Evolutionary conservation across 2,888 invertebrate species (phyloP), one percentile per base, ranked within the genome.

Genomic region (Gastrophysa polygoni): DNA sequence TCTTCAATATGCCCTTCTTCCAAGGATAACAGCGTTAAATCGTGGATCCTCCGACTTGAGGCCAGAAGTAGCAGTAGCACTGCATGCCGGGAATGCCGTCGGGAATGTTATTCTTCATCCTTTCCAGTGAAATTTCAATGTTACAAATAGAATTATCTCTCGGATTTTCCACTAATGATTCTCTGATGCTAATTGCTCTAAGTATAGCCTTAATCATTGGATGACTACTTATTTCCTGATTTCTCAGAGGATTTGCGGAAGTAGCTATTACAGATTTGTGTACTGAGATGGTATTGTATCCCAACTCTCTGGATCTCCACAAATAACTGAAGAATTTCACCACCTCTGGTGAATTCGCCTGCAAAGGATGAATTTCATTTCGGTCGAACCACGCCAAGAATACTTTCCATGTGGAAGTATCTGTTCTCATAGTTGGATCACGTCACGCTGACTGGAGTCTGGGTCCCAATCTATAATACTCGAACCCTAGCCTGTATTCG

Each of bases 1-100:
- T 16, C 43, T 14, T 43, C 43, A 14, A 16, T 6, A 11, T 46
- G 6, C 7, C 46, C 6, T 17, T 46, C 6, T 16, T 46, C 5
- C 2, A 6, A 17, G 17, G 6, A 6, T 21, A 71, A 51, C n/a
- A 71, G 59, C 1, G 71, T 71, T 28, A 73, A 52, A 50, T 71
- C 71, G 51, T 73, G 68, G 10, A 71, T 59, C 48, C 72, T 62
- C 55, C 69, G 55, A 21, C 71, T 70, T 1, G 68, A 64, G 7
- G 67, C 63, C 16, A 71, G 50, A 43, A 71, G 48, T 16, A 71
- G 54, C 18, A 68, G 38, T 28, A 65, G 44, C 10, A 65, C 48
- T n/a, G 46, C 7, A 24, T 32, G 29, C 10, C 29, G 29, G 10
- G 29, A 32, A 5, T 8, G 8, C 10, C 29, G 10, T 32, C 29